Evolutionary conservation across 2,113 vertebrate genomes (phyloP), one percentile per base, ranked within the genome.

Genomic region (Falco punctatus): DNA sequence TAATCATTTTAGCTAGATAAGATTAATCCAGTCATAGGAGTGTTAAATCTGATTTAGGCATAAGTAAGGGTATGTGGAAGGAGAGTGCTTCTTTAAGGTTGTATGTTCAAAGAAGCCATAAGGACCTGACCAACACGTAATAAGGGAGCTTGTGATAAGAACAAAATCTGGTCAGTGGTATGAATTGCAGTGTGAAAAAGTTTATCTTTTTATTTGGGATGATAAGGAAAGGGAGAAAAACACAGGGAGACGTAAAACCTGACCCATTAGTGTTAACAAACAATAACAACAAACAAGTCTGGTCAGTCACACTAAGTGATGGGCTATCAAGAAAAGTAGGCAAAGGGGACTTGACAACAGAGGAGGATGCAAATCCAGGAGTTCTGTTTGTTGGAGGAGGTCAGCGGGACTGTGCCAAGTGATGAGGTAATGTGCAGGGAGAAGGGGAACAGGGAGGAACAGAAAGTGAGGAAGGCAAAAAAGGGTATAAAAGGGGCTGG

Each of bases 181-280:
- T 13, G 27, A 79, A 88, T 3, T 21, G 9, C 2, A 3, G 1
- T 21, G 6, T 15, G 32, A 52, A 51, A 73, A 75, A 19, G 23
- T 42, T 10, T 7, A 13, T 48, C 7, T 42, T 33, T 52, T n/a
- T 6, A 30, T 17, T 24, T 70, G 8, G 3, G 28, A 69, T 22
- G 7, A 44, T 62, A 64, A 81, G 9, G 9, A 88, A 78, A 85
- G 13, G 15, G 24, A 79, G 51, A 38, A 4, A 51, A 61, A 74
- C 1, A 2, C 44, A 66, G 9, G 62, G 48, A 80, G 2, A 10
- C 9, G 27, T 38, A 42, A 79, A 70, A 20, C 16, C 18, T 52
- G 30, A 58, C 16, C 42, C 7, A 15, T 19, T 55, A 54, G 1
- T 0, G 0, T 42, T 54, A 77, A 44, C 4, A 48, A 80, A 66